Percentiles rank a stretch among this genome's conserved stretches.
Evolutionary conservation across 2,797 vertebrate species (phyloP).

Genomic region (Poecile montanus): DNA sequence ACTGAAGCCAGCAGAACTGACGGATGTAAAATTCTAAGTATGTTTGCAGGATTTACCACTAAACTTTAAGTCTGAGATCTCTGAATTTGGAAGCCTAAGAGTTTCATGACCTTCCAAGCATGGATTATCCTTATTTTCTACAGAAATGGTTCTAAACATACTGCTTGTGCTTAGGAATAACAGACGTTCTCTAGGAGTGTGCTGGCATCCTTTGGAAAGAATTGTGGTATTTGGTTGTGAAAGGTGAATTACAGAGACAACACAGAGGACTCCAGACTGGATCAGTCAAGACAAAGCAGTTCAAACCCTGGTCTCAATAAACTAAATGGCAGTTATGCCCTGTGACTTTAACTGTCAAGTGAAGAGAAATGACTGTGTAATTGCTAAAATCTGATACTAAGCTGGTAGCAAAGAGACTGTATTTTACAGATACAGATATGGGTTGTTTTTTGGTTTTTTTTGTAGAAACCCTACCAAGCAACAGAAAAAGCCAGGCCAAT

Average conservation of each 20-base stretch:
- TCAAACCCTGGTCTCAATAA: conserved; percentile 20
- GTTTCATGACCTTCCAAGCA: conserved; percentile 8
- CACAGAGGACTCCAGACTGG: background rate
- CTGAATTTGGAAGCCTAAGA: conserved; percentile 24
- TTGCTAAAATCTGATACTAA: conserved; percentile 13
- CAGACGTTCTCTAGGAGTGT: background rate
- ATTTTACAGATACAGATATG: background rate
- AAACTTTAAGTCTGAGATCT: conserved; percentile 15
- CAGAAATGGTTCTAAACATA: background rate
- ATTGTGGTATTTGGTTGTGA: background rate
- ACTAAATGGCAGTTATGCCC: conserved; percentile 26
- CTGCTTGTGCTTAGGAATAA: background rate
- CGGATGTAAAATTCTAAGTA: conserved; percentile 8
- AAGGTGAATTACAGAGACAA: background rate
- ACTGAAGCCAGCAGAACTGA: background rate
- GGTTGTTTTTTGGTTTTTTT: background rate
- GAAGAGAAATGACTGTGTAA: background rate
- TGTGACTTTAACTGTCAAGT: conserved; percentile 34
- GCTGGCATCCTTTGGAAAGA: background rate
- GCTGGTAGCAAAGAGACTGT: background rate
- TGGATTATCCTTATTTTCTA: conserved; percentile 29
- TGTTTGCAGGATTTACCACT: conserved; percentile 1
- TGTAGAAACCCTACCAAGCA: background rate
- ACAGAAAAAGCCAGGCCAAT: background rate
- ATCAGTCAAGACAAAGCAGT: background rate